These are phyloP conservation scores for Heterotilapia buettikoferi DNA, from an alignment of 2,113 vertebrate genomes.

Conservation along the genomic window DNA sequence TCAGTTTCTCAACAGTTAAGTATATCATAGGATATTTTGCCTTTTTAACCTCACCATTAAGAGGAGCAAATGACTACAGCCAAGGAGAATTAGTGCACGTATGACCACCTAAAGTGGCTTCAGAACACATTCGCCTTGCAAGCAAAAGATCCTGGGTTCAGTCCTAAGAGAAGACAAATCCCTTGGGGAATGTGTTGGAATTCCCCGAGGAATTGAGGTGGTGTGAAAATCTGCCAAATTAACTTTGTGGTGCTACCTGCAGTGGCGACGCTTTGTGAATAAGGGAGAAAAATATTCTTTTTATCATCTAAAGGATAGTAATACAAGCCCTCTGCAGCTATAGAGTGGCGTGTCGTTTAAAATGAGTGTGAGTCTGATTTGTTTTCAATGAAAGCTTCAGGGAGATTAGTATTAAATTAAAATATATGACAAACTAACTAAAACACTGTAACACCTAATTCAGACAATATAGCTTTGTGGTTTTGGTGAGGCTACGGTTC, in stretches of 20 bases:
- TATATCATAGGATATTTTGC: neutral
- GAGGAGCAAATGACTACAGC: neutral
- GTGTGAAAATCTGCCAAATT: neutral
- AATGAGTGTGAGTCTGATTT: neutral
- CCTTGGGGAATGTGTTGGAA: neutral
- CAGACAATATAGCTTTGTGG: neutral
- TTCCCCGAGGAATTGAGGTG: neutral
- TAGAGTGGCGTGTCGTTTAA: neutral
- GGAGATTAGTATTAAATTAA: neutral
- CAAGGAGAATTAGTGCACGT: neutral
- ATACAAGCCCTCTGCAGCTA: neutral
- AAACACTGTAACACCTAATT: neutral
- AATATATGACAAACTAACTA: neutral
- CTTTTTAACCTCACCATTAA: neutral
- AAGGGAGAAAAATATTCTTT: neutral
- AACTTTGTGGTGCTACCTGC: neutral
- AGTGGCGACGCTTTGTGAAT: neutral
- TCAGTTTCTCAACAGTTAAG: constrained; percentile 5
- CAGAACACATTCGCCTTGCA: neutral
- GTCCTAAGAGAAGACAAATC: neutral
- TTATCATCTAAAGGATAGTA: neutral
- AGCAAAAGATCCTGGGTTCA: neutral
- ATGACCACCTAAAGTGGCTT: neutral
- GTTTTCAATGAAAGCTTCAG: neutral
- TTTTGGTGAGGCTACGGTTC: neutral